A percentile compares a stretch with the other conserved stretches of the same genome.
Evolutionary conservation across 2,797 vertebrate genomes (phyloP).

Genomic region (Novumbra hubbsi): DNA sequence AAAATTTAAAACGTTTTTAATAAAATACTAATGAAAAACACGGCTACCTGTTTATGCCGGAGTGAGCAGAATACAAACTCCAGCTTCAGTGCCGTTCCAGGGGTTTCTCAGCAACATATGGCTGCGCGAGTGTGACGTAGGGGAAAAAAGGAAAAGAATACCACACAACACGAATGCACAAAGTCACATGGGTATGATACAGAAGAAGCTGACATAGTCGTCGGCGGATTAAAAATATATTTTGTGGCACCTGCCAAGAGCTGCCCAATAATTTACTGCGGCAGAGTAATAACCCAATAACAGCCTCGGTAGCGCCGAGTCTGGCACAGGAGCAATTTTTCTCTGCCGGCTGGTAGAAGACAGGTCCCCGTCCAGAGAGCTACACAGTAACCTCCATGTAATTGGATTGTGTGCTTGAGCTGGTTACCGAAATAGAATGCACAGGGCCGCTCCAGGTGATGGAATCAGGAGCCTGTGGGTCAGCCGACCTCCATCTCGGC

Average conservation of each 20-base stretch:
- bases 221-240: constrained; percentile 10
- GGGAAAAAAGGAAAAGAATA: background rate
- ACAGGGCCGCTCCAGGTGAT: constrained; percentile 57
- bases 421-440: constrained; percentile 68
- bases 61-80: constrained; percentile 13
- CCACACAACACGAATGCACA: constrained; percentile 3
- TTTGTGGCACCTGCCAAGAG: constrained; percentile 10
- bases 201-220: background rate
- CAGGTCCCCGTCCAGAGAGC: constrained; percentile 30
- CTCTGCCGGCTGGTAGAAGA: constrained; percentile 45
- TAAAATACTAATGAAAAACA: no score
- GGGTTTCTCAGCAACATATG: background rate
- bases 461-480: constrained; percentile 55
- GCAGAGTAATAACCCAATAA: constrained; percentile 30
- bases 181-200: constrained; percentile 4
- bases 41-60: background rate
- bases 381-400: constrained; percentile 55
- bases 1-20: no score
- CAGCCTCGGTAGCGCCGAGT: constrained; percentile 11
- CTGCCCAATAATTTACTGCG: constrained; percentile 21
- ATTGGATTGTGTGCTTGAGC: constrained; percentile 71
- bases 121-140: background rate
- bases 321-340: constrained; percentile 17
- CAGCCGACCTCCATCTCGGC: constrained; percentile 41
- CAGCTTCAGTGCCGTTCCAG: constrained; percentile 12